Evolutionary conservation across 2,888 invertebrate genomes (phyloP), one percentile per base, ranked within the genome.

Genomic region (Synanthedon myopaeformis): DNA sequence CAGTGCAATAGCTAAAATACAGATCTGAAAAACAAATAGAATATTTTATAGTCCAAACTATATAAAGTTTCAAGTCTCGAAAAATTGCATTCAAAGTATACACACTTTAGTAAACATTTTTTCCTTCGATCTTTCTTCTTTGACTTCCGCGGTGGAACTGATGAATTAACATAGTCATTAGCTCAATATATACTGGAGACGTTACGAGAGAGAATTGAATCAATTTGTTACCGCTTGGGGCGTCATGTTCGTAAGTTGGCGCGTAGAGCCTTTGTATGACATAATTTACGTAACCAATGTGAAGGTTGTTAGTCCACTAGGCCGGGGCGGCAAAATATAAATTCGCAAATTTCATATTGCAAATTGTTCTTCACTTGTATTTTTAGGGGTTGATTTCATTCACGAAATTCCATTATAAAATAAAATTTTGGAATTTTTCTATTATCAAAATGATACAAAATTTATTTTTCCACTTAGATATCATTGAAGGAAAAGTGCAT

Each of bases 121-220:
- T 50, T 19, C 35, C 35, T 45, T 79, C 75, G 81, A 69, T 84
- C 79, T 76, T 79, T 80, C 83, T 82, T 62, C 76, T 74, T 64
- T 69, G 82, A 81, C 82, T 85, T 85, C 82, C 82, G 79, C 66
- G 65, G 79, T 79, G 73, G 75, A 79, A 87, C 85, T 87, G 86
- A 74, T 84, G 82, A 79, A 82, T 83, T 81, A 79, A 77, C 81
- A 82, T 80, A 80, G 76, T 76, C 74, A 80, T 83, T 78, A 82
- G 78, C 82, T 79, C 82, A 84, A 85, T 87, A 86, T 87, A 87
- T 87, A 87, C 79, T 69, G 77, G 81, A 84, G 84, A 85, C 80
- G 86, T 83, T 82, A 84, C 84, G 83, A 78, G 85, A 83, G 81
- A 80, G 82, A 82, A 82, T 76, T 81, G 83, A 79, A 79, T 81